These are phyloP conservation scores for Liasis olivaceus DNA, from an alignment of 2,797 vertebrate species.

Conservation along the genomic window DNA sequence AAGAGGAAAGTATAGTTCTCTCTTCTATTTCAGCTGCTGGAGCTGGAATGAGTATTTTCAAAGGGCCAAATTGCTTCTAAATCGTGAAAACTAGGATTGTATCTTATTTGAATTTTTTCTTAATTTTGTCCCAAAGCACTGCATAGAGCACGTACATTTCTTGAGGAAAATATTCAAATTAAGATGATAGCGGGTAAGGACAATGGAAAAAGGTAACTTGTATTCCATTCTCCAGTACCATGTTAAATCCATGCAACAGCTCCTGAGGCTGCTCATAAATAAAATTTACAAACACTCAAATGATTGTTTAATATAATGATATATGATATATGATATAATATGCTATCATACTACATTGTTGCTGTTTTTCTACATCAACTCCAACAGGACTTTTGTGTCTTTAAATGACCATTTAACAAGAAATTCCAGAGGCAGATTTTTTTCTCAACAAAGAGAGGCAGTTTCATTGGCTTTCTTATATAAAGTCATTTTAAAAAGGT, in stretches of 20 bases:
- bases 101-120: background rate
- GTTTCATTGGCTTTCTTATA: background rate
- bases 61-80: background rate
- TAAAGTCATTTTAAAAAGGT: background rate
- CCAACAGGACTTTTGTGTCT: background rate
- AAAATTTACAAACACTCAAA: background rate
- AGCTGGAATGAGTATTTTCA: background rate
- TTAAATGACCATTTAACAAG: background rate
- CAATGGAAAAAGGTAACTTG: background rate
- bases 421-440: background rate
- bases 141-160: no score
- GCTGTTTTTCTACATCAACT: background rate
- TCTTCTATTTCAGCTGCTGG: background rate
- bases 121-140: background rate
- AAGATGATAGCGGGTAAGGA: background rate
- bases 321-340: no score
- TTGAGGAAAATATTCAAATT: background rate
- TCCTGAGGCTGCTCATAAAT: background rate
- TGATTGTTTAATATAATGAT: background rate
- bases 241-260: background rate
- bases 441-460: background rate
- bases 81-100: background rate
- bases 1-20: no score
- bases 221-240: background rate
- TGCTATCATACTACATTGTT: no score